Evolutionary conservation across 1,140 invertebrate species (phyloP).

Genomic region (Steinernema khuongi): DNA sequence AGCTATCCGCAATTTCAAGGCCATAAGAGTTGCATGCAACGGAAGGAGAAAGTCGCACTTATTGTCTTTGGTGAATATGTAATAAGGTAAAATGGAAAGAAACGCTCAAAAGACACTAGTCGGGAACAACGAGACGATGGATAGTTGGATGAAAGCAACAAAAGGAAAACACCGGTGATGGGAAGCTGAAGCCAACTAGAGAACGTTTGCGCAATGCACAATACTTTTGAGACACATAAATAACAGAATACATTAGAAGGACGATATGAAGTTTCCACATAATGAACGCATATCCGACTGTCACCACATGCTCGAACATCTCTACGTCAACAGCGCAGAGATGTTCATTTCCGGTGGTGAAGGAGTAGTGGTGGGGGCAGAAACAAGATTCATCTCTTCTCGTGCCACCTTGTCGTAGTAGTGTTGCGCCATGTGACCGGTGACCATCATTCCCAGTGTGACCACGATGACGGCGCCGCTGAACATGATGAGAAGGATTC

Average conservation of each 20-base stretch:
- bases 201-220: background rate
- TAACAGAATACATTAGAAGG: background rate
- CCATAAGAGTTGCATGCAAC: background rate
- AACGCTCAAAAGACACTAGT: no score
- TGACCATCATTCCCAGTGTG: slow-evolving; percentile 54
- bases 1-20: background rate
- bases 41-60: background rate
- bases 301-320: no score
- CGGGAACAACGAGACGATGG: background rate
- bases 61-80: background rate
- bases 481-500: slow-evolving; percentile 52
- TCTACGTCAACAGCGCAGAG: no score
- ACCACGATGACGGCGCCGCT: slow-evolving; percentile 45
- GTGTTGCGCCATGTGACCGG: slow-evolving; percentile 50
- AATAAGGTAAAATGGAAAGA: background rate
- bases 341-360: background rate
- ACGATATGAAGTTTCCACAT: background rate
- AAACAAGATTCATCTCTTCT: background rate
- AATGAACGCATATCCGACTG: no score
- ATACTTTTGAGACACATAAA: background rate
- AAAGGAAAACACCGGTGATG: background rate
- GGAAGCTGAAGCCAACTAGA: background rate
- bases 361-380: background rate
- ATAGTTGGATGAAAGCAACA: background rate
- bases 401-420: slow-evolving; percentile 41